A percentile compares a stretch with the other conserved stretches of the same genome.
phyloP scores from a whole-genome alignment of 2,888 invertebrate genomes.

The Netelia inedita region DNA sequence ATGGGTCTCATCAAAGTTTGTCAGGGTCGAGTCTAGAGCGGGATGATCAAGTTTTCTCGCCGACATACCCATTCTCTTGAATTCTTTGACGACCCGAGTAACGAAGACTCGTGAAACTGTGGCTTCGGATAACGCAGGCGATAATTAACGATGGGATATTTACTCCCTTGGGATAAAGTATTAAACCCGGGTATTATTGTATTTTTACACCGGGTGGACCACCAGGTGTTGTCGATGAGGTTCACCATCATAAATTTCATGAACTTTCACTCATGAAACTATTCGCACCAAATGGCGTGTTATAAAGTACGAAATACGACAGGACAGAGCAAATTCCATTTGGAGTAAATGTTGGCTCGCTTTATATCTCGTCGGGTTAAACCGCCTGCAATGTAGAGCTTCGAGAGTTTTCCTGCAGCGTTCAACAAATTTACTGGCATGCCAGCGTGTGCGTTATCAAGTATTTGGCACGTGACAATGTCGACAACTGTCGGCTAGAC shows the following conservation, averaged over 20 bases:
- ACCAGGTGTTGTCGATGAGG: conserved; percentile 12
- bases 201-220: conserved; percentile 15
- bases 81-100: too few relatives aligned
- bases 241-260: conserved; percentile 6
- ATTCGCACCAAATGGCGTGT: conserved; percentile 11
- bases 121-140: neutral
- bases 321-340: conserved; percentile 36
- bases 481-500: conserved; percentile 45
- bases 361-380: conserved; percentile 41
- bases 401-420: conserved; percentile 21
- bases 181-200: conserved; percentile 15
- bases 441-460: conserved; percentile 46
- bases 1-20: neutral
- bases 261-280: conserved; percentile 9
- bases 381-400: conserved; percentile 15
- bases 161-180: neutral
- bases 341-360: conserved; percentile 32
- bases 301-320: conserved; percentile 40
- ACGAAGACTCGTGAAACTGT: too few relatives aligned
- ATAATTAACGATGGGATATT: neutral
- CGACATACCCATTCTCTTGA: too few relatives aligned
- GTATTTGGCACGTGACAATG: conserved; percentile 56
- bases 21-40: neutral
- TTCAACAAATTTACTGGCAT: conserved; percentile 46
- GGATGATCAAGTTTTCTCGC: neutral